Conservation (phyloP, 2,797 vertebrate species). For the Gobionotothen gibberifrons region DNA sequence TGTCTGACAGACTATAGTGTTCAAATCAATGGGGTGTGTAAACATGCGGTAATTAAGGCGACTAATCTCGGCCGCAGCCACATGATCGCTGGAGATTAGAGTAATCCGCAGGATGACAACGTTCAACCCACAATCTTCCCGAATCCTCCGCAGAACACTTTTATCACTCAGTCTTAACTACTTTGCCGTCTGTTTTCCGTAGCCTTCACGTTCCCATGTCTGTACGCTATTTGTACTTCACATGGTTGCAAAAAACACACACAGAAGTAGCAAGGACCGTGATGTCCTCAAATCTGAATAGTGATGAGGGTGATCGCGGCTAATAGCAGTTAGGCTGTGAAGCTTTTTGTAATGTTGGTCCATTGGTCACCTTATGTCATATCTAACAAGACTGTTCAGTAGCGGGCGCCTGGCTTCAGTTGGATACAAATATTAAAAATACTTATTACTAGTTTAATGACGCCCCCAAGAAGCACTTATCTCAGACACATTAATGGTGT, state of each 20-base stretch:
- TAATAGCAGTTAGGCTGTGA: slow-evolving; percentile 5
- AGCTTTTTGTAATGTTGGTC: slow-evolving; percentile 21
- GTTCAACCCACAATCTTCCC: slow-evolving; percentile 53
- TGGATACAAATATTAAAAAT: too few relatives aligned
- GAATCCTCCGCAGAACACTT: slow-evolving; percentile 50
- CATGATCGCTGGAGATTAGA: slow-evolving; percentile 60
- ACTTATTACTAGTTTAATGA: too few relatives aligned
- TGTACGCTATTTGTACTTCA: slow-evolving; percentile 38
- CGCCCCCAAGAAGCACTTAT: too few relatives aligned
- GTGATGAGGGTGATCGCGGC: slow-evolving; percentile 15
- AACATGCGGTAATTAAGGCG: slow-evolving; percentile 65
- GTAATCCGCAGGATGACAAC: slow-evolving; percentile 66
- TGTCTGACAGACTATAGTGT: slow-evolving; percentile 43
- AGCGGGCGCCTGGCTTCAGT: too few relatives aligned
- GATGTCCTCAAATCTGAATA: slow-evolving; percentile 22
- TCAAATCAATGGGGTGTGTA: slow-evolving; percentile 48
- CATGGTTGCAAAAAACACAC: slow-evolving; percentile 47
- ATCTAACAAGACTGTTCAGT: neutral
- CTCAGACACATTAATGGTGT: too few relatives aligned
- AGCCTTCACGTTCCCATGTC: slow-evolving; percentile 67
- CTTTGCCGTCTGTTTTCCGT: slow-evolving; percentile 30
- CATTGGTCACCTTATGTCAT: slow-evolving; percentile 5
- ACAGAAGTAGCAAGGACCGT: slow-evolving; percentile 48
- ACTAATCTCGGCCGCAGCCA: slow-evolving; percentile 58
- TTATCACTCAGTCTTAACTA: slow-evolving; percentile 63